These are phyloP conservation scores for Tortricodes alternella DNA, from an alignment of 2,888 invertebrate species.

Conservation along the genomic window DNA sequence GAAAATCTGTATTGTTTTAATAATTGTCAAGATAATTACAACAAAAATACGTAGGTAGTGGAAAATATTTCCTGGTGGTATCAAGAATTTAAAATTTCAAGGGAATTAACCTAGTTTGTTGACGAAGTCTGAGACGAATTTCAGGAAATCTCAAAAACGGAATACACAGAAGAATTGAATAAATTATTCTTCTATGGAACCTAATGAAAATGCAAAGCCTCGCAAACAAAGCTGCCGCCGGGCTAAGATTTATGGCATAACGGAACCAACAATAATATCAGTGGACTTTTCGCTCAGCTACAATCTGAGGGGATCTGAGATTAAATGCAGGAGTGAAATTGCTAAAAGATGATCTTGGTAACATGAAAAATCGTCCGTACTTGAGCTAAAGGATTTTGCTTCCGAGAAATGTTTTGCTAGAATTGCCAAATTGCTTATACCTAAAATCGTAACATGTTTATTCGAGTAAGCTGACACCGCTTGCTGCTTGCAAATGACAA, in stretches of 20 bases:
- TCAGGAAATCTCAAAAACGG: slow-evolving; percentile 10
- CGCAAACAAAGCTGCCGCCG: slow-evolving; percentile 12
- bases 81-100: no score
- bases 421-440: background rate
- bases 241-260: slow-evolving; percentile 17
- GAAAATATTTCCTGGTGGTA: no score
- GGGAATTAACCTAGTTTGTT: no score
- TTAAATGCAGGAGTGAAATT: slow-evolving; percentile 22
- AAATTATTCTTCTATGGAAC: slow-evolving; percentile 14
- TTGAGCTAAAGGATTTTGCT: background rate
- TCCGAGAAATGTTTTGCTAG: slow-evolving; percentile 8
- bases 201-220: slow-evolving; percentile 25
- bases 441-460: background rate
- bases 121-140: background rate
- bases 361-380: slow-evolving; percentile 17
- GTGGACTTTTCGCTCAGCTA: slow-evolving; percentile 17
- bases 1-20: no score
- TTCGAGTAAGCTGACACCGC: no score
- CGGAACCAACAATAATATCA: slow-evolving; percentile 21
- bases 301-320: slow-evolving; percentile 1
- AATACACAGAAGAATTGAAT: slow-evolving; percentile 12
- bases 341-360: slow-evolving; percentile 12
- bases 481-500: no score
- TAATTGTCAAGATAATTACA: no score
- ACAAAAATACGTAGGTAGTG: no score